Conservation (phyloP, 2,797 vertebrate species). For the Gymnodraco acuticeps region DNA sequence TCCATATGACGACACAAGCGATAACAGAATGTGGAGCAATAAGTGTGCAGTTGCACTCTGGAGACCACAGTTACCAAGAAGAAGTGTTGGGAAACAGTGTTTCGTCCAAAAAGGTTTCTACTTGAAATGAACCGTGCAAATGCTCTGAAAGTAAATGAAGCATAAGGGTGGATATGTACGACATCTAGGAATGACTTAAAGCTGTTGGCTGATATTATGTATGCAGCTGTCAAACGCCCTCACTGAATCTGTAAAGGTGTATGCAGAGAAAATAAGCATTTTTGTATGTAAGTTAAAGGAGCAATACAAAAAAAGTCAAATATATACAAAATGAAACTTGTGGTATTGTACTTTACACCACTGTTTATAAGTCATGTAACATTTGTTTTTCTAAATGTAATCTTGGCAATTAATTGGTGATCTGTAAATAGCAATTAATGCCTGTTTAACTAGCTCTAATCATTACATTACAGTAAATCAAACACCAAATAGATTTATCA, state of each 20-base stretch:
- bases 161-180: neutral
- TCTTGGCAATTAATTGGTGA: neutral
- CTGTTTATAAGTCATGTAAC: neutral
- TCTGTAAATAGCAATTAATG: neutral
- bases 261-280: neutral
- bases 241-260: neutral
- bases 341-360: neutral
- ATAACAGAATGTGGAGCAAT: slow-evolving; percentile 70
- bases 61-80: slow-evolving; percentile 32
- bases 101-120: slow-evolving; percentile 32
- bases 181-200: neutral
- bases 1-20: slow-evolving; percentile 26
- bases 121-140: slow-evolving; percentile 7
- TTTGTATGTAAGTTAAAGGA: neutral
- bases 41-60: slow-evolving; percentile 35
- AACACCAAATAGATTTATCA: neutral
- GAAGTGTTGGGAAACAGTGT: slow-evolving; percentile 63
- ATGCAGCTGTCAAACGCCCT: neutral
- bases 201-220: neutral
- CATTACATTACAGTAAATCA: neutral
- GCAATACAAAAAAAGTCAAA: neutral
- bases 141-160: neutral
- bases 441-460: neutral
- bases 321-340: neutral
- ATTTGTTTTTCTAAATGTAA: neutral